Percentiles rank a stretch among this genome's conserved stretches.
phyloP scores from a whole-genome alignment of 2,888 invertebrate species.

The Sicus ferrugineus region DNA sequence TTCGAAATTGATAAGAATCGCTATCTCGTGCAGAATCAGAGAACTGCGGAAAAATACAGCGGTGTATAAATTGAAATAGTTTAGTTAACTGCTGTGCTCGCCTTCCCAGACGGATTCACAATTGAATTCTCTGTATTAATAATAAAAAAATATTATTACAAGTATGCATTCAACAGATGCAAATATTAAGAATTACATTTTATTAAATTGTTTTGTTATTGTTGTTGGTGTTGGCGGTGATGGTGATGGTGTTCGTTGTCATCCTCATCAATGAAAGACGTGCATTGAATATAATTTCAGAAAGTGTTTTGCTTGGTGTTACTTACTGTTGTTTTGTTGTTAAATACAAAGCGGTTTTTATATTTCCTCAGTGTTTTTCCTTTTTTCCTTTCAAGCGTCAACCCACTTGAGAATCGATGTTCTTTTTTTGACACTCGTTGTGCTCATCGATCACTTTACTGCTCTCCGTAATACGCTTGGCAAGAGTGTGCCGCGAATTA shows the following conservation, averaged over 20 bases:
- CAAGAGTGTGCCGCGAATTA: no score
- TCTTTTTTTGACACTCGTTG: not conserved
- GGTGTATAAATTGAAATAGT: not conserved
- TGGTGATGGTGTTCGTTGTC: constrained; percentile 26
- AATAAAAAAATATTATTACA: constrained; percentile 1
- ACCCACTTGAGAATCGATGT: not conserved
- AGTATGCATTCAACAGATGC: constrained; percentile 16
- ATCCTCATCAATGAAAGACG: constrained; percentile 14
- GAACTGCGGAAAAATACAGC: not conserved
- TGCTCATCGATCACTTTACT: no score
- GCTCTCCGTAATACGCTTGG: no score
- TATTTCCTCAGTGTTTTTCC: not conserved
- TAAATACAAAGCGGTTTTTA: constrained; percentile 10
- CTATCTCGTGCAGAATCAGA: no score
- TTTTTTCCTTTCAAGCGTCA: not conserved
- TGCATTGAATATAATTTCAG: constrained; percentile 18
- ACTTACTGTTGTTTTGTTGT: not conserved
- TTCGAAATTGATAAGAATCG: not conserved
- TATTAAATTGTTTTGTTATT: constrained; percentile 27
- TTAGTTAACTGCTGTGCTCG: not conserved
- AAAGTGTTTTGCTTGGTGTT: not conserved
- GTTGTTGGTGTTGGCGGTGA: constrained; percentile 22
- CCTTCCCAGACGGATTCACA: not conserved
- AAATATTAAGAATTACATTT: not conserved
- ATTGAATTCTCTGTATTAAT: constrained; percentile 14